Evolutionary conservation across 2,113 vertebrate species (phyloP).

Genomic region (Myxocyprinus asiaticus): DNA sequence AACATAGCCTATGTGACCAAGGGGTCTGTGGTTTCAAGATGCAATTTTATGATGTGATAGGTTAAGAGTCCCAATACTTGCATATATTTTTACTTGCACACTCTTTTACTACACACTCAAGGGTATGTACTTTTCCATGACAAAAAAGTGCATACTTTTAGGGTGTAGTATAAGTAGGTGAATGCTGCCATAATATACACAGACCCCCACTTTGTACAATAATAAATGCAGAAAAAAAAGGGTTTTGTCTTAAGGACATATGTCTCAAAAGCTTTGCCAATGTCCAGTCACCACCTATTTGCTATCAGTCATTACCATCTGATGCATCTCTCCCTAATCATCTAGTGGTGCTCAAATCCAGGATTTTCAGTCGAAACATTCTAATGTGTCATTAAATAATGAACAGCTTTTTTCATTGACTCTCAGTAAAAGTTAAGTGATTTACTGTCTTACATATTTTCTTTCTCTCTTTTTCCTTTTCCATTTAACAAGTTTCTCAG

Average conservation of each 20-base stretch:
- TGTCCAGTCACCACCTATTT: neutral
- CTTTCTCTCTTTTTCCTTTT: neutral
- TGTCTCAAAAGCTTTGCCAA: neutral
- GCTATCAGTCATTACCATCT: neutral
- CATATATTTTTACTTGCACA: no score
- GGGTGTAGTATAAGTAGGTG: no score
- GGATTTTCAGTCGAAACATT: no score
- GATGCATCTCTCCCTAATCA: neutral
- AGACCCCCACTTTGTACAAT: neutral
- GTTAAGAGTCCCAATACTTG: no score
- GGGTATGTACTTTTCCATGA: no score
- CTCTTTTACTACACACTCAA: neutral
- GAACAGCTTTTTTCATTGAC: neutral
- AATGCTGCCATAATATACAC: no score
- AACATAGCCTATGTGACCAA: no score
- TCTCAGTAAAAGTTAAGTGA: no score
- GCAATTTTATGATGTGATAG: no score
- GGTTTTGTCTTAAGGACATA: neutral
- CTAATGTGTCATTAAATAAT: neutral
- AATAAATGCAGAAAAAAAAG: neutral
- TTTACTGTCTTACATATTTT: no score
- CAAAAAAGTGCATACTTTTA: no score
- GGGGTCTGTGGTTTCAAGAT: no score
- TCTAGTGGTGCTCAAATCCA: neutral
- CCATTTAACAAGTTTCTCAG: neutral